Conservation (phyloP, 2,888 invertebrate species). For the Drosophila meridiana region DNA sequence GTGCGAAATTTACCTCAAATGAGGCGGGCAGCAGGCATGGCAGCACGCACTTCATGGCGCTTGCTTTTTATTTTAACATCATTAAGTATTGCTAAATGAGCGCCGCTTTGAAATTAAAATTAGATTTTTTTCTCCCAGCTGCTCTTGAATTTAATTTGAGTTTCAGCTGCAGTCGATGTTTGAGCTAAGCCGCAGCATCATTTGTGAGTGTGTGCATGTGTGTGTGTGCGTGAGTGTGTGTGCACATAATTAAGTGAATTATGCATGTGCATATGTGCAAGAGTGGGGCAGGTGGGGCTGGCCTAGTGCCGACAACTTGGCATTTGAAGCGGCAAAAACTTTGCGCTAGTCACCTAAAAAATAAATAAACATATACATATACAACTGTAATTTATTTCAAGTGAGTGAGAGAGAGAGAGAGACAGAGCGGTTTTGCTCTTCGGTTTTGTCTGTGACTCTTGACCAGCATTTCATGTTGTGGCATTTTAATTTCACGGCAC, state of each 20-base stretch:
- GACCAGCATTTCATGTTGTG: slow-evolving; percentile 78
- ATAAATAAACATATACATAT: slow-evolving; percentile 4
- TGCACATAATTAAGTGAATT: slow-evolving; percentile 69
- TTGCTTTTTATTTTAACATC: slow-evolving; percentile 78
- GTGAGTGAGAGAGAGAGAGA: slow-evolving; percentile 28
- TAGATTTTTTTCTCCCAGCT: slow-evolving; percentile 59
- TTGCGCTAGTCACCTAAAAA: slow-evolving; percentile 54
- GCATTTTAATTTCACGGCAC: slow-evolving; percentile 78
- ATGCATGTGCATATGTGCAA: slow-evolving; percentile 64
- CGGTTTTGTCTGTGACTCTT: slow-evolving; percentile 61
- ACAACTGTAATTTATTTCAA: slow-evolving; percentile 70
- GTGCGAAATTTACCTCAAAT: slow-evolving; percentile 62
- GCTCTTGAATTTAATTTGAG: slow-evolving; percentile 13
- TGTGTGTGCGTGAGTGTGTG: slow-evolving; percentile 17
- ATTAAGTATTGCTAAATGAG: slow-evolving; percentile 80
- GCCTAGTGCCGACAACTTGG: slow-evolving; percentile 47
- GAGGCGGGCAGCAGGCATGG: neutral
- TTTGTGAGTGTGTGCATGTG: slow-evolving; percentile 14
- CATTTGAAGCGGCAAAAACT: slow-evolving; percentile 47
- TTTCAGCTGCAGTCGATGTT: slow-evolving; percentile 1
- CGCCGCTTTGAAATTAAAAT: slow-evolving; percentile 78
- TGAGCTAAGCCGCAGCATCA: slow-evolving; percentile 42
- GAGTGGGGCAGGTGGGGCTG: slow-evolving; percentile 4
- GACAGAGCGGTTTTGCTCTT: neutral
- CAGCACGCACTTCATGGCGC: slow-evolving; percentile 66